Percentiles rank a stretch among this genome's conserved stretches.
Conservation (phyloP, 2,888 invertebrate genomes). For the Gastrophysa polygoni region DNA sequence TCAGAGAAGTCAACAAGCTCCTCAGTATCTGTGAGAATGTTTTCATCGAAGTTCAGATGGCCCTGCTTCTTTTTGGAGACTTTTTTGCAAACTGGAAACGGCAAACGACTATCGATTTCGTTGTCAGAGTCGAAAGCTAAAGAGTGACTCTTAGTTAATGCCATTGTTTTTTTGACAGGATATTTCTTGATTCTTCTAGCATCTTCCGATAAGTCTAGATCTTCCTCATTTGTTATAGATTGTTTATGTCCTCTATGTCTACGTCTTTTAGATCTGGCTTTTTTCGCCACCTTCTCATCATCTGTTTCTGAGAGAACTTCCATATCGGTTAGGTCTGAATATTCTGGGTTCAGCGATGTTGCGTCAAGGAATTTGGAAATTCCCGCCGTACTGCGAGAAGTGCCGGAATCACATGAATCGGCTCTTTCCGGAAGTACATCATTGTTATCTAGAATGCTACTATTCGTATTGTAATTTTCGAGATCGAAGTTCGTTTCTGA, state of each 20-base stretch:
- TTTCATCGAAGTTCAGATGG: conserved; percentile 39
- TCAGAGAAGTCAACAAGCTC: conserved; percentile 56
- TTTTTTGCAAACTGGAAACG: conserved; percentile 43
- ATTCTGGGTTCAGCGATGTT: conserved; percentile 27
- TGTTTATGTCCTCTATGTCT: conserved; percentile 38
- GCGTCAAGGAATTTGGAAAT: conserved; percentile 17
- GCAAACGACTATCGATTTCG: conserved; percentile 38
- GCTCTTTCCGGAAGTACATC: conserved; percentile 5
- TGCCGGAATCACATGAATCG: conserved; percentile 10
- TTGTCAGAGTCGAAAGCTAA: conserved; percentile 44
- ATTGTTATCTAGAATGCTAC: conserved; percentile 20
- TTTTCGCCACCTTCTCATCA: conserved; percentile 39
- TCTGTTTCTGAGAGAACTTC: conserved; percentile 55
- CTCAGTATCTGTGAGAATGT: conserved; percentile 54
- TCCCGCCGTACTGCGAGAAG: neutral
- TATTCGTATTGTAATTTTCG: conserved; percentile 27
- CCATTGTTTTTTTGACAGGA: conserved; percentile 7
- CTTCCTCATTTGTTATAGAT: conserved; percentile 49
- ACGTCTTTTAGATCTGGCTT: conserved; percentile 40
- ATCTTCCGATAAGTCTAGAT: conserved; percentile 46
- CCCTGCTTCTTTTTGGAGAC: conserved; percentile 36
- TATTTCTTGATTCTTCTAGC: conserved; percentile 27
- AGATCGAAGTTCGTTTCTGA: conserved; percentile 32
- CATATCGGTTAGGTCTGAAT: conserved; percentile 51
- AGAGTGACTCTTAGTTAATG: conserved; percentile 24